phyloP scores from a whole-genome alignment of 2,888 invertebrate species.

The Troides oblongomaculatus region DNA sequence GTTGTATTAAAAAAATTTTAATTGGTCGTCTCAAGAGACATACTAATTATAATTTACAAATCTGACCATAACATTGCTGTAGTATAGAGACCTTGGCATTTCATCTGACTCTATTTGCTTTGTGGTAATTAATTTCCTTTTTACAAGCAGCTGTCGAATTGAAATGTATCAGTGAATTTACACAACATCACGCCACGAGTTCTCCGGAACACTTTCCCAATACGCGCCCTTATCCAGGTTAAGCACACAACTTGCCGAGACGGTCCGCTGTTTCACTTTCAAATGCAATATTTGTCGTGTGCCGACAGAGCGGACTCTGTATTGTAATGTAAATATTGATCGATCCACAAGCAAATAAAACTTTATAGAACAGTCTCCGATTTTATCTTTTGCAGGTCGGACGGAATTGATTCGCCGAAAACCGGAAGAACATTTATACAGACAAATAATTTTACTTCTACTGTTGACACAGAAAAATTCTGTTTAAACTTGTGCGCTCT shows the following conservation, averaged over 20 bases:
- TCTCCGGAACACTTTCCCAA: constrained; percentile 37
- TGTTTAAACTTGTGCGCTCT: too few species aligned
- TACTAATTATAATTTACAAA: too few species aligned
- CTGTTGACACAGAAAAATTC: too few species aligned
- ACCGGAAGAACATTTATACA: too few species aligned
- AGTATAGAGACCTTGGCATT: too few species aligned
- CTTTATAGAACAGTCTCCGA: constrained; percentile 12
- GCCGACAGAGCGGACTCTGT: constrained; percentile 12
- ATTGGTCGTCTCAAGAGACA: too few species aligned
- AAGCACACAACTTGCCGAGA: constrained; percentile 34
- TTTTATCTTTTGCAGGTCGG: too few species aligned
- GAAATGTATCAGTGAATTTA: constrained; percentile 12
- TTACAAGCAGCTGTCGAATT: not conserved
- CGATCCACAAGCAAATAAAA: constrained; percentile 6
- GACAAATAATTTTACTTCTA: too few species aligned
- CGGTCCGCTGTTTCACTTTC: constrained; percentile 42
- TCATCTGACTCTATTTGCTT: too few species aligned
- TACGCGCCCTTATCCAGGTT: constrained; percentile 40
- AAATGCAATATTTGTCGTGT: constrained; percentile 26
- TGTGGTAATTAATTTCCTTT: constrained; percentile 7
- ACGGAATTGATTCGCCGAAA: too few species aligned
- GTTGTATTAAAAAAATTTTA: too few species aligned
- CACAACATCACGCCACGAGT: not conserved
- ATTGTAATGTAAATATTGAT: constrained; percentile 23
- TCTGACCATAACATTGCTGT: too few species aligned